Base-by-base conservation (phyloP, 2,113 vertebrate species). In the Nothocercus nigrocapillus region DNA sequence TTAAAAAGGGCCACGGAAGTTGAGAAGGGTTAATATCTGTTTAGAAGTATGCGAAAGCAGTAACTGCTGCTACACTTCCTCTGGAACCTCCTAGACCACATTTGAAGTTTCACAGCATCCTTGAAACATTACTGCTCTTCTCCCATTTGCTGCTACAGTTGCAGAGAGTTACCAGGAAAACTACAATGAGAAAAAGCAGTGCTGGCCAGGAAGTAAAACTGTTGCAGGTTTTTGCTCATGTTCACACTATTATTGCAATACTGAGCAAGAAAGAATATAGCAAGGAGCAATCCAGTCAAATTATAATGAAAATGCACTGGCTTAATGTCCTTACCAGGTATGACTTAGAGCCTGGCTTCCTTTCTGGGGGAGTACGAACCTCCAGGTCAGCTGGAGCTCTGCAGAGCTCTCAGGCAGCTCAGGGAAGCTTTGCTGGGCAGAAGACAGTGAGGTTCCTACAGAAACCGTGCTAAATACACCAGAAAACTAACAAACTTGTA, bases 391-490 rank as follows among this genome's bases (percentile, higher is more conserved):
- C 3, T 27, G 42, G 88, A 76, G 27, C 20, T 15, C 18, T 2
- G 11, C 32, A 62, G 53, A 67, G 42, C 30, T 66, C 47, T 44
- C 16, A 15, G 21, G 7, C 5, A 10, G 2, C 34, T 36, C 1
- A 0, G 19, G 30, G 5, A 53, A 89, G 45, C 67, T 82, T 40
- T 70, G 19, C 5, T 28, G 21, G 6, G 27, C 20, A 56, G 20
- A 22, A 78, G n/a, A 36, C 22, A 62, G 8, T 19, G 34, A 68
- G 16, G 7, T 9, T 54, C 12, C 0, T 27, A 13, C 0, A 7
- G 24, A 34, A 58, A 85, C 13, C 63, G 13, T 1, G 1, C 0
- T 73, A 40, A n/a, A 62, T 22, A 20, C 3, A 61, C 12, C 34
- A 80, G 11, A 84, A 27, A 56, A 69, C 5, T 61, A 64, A 42